Base-by-base conservation (phyloP, 2,888 invertebrate species). In the Sarcophaga subvicina region DNA sequence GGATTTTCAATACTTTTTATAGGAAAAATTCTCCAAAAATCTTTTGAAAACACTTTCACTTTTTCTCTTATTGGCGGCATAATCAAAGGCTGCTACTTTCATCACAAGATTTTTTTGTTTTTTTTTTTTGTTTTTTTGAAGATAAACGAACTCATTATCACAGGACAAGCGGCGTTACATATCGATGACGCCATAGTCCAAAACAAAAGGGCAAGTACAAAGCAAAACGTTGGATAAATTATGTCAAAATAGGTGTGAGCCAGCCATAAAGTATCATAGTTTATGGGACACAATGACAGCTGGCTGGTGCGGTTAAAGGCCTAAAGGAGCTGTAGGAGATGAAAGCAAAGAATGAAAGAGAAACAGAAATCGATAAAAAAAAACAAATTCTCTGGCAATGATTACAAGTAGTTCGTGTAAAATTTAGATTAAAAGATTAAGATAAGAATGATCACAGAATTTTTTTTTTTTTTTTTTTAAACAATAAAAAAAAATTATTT, bases 271-370 rank as follows among this genome's bases (percentile, higher is more conserved):
- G 80, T 91, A 89, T 85, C 66, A 87, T 85, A 90, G 87, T 91
- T 92, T 91, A 92, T 91, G 91, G 89, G 85, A 73, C 78, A 76
- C 60, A 75, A 88, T 91, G 92, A 91, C 92, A 92, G 88, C 89
- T 87, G 85, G 70, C 70, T 72, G 37, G 54, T 54, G 54, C 17
- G 12, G 54, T 54, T 54, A 14, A 54, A 54, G 54, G 54, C 54
- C 12, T 17, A 37, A 54, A 75, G 70, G 54, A 72, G 64, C 49
- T 25, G 37, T 17, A 37, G 20, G 62, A n/a, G 62, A n/a, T 62
- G 27, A 70, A 77, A 60, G 17, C 17, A 25, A 8, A 22, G 12
- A 14, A 17, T 20, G 37, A 49, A 71, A 47, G 1, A 20, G 59
- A 67, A 62, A 14, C 12, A 45, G 11, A 75, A 37, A 27, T 0